Evolutionary conservation across 2,113 vertebrate species (phyloP).

Genomic region (Ameiurus melas): DNA sequence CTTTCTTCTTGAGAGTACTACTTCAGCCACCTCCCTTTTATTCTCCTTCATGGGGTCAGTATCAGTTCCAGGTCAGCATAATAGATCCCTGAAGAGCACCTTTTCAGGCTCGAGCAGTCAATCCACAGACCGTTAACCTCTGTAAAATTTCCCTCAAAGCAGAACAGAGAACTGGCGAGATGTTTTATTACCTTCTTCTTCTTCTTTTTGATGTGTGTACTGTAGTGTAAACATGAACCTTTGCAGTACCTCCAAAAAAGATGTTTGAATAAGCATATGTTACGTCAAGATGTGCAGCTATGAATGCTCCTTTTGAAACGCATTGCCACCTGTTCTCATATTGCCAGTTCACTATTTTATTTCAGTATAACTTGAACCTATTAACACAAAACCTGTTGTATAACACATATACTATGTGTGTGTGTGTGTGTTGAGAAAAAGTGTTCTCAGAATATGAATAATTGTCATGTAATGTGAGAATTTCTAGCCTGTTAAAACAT

Average conservation of each 20-base stretch:
- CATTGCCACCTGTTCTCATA: background rate
- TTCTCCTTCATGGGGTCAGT: conserved; percentile 44
- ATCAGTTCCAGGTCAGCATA: conserved; percentile 38
- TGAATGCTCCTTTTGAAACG: background rate
- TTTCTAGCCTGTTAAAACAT: conserved; percentile 25
- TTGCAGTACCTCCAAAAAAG: background rate
- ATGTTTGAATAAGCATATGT: background rate
- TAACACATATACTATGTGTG: background rate
- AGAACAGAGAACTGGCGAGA: background rate
- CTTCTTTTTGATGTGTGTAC: background rate
- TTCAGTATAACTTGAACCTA: background rate
- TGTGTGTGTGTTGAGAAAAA: background rate
- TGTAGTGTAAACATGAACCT: background rate
- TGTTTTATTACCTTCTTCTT: background rate
- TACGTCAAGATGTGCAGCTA: background rate
- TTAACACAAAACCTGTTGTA: background rate
- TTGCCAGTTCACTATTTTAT: background rate
- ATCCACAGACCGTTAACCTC: conserved; percentile 45
- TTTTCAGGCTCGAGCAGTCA: conserved; percentile 40
- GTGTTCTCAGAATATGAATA: background rate
- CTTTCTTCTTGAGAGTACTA: conserved; percentile 43
- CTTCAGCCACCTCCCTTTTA: conserved; percentile 36
- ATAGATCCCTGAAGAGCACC: conserved; percentile 51
- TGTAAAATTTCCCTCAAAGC: conserved; percentile 18
- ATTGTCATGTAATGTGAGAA: conserved; percentile 23